Percentiles rank a stretch among this genome's conserved stretches.
Evolutionary conservation across 2,888 invertebrate species (phyloP).

Genomic region (Nebria brevicollis): DNA sequence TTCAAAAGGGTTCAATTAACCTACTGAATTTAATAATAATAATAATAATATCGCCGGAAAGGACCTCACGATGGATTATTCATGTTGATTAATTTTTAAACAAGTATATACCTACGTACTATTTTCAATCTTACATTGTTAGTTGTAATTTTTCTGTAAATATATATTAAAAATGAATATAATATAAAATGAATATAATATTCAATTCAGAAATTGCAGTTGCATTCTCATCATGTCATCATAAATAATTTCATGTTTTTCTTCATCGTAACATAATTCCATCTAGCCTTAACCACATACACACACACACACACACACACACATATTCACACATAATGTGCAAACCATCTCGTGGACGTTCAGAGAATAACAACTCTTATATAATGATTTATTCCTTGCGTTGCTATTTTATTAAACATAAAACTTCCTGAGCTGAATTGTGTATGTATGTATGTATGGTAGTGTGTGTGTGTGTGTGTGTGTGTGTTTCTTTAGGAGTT

Average conservation of each 20-base stretch:
- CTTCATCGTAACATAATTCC: not conserved
- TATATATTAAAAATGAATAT: too few relatives aligned
- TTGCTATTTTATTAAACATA: constrained; percentile 43
- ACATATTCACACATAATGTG: not conserved
- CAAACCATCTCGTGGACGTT: constrained; percentile 1
- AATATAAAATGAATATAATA: not conserved
- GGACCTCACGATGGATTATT: too few relatives aligned
- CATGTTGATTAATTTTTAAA: too few relatives aligned
- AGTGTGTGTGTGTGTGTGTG: not conserved
- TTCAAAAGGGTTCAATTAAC: not conserved
- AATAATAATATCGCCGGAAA: too few relatives aligned
- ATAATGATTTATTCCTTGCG: constrained; percentile 15
- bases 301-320: not conserved
- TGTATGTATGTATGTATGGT: not conserved
- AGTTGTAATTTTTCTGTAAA: too few relatives aligned
- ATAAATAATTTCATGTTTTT: constrained; percentile 1
- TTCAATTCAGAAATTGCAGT: not conserved
- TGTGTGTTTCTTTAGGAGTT: constrained; percentile 25
- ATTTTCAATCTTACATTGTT: too few relatives aligned
- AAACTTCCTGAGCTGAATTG: constrained; percentile 34
- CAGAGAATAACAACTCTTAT: constrained; percentile 9
- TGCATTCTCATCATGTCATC: constrained; percentile 1
- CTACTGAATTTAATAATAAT: not conserved
- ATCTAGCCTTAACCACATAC: not conserved
- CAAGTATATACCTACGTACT: too few relatives aligned